Conservation (phyloP, 2,113 vertebrate species). For the Stercorarius parasiticus region DNA sequence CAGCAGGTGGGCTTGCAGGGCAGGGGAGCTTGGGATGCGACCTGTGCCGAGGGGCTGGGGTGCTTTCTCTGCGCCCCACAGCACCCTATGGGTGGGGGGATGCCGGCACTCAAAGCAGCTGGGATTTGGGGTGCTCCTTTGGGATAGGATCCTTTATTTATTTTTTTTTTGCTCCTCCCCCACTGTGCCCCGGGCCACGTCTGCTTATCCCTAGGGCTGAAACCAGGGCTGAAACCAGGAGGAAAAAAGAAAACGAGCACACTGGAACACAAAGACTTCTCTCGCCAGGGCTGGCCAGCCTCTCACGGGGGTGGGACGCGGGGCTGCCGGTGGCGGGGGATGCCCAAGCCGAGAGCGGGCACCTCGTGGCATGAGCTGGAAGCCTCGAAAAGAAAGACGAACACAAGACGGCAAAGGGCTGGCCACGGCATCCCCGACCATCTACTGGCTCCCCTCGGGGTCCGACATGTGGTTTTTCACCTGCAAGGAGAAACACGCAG, state of each 20-base stretch:
- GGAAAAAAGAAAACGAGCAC: neutral
- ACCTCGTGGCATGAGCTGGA: neutral
- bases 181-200: neutral
- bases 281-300: neutral
- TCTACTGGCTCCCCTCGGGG: slow-evolving; percentile 17
- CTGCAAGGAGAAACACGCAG: slow-evolving; percentile 11
- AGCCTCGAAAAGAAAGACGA: neutral
- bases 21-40: neutral
- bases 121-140: neutral
- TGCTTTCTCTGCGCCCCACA: neutral
- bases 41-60: neutral
- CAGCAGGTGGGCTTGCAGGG: neutral
- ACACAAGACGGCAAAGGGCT: neutral
- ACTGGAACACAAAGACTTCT: neutral
- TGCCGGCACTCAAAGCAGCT: neutral
- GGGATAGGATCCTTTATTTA: neutral
- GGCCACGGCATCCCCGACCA: rapidly evolving
- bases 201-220: neutral
- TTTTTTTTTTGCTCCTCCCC: neutral
- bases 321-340: neutral
- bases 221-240: neutral
- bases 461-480: neutral
- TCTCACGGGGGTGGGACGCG: rapidly evolving
- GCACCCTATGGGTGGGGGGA: neutral
- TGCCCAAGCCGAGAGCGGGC: rapidly evolving